phyloP scores from a whole-genome alignment of 2,113 vertebrate genomes.

The Melanotaenia duboulayi region DNA sequence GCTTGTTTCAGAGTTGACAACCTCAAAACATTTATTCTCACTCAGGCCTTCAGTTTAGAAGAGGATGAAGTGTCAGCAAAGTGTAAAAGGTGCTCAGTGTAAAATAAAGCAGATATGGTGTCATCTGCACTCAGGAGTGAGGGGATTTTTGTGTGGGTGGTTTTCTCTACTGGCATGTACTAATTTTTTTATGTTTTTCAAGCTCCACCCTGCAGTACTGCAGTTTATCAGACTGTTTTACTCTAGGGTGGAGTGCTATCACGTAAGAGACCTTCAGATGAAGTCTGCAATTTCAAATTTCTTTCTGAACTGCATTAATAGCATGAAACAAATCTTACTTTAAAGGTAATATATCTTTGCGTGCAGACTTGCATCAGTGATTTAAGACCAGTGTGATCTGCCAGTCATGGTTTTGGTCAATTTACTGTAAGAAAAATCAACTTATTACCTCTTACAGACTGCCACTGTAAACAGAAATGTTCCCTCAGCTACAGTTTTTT shows the following conservation, averaged over 20 bases:
- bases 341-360: not conserved
- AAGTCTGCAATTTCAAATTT: not conserved
- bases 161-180: conserved; percentile 5
- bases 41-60: not conserved
- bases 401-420: not conserved
- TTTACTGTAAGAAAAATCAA: not conserved
- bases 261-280: not conserved
- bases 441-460: not conserved
- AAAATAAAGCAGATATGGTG: conserved; percentile 22
- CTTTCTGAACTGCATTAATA: not conserved
- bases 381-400: not conserved
- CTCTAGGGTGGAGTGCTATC: conserved; percentile 32
- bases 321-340: not conserved
- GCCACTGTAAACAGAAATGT: not conserved
- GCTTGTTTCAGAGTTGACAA: not conserved
- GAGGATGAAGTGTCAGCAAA: conserved; percentile 30
- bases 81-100: conserved; percentile 36
- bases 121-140: conserved; percentile 2
- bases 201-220: conserved; percentile 53
- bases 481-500: not conserved
- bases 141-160: conserved; percentile 33
- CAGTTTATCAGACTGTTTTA: conserved; percentile 43
- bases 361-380: not conserved
- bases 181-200: conserved; percentile 31
- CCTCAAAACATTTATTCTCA: conserved; percentile 25